Evolutionary conservation across 2,113 vertebrate species (phyloP), one percentile per base, ranked within the genome.

Genomic region (Neogale vison): DNA sequence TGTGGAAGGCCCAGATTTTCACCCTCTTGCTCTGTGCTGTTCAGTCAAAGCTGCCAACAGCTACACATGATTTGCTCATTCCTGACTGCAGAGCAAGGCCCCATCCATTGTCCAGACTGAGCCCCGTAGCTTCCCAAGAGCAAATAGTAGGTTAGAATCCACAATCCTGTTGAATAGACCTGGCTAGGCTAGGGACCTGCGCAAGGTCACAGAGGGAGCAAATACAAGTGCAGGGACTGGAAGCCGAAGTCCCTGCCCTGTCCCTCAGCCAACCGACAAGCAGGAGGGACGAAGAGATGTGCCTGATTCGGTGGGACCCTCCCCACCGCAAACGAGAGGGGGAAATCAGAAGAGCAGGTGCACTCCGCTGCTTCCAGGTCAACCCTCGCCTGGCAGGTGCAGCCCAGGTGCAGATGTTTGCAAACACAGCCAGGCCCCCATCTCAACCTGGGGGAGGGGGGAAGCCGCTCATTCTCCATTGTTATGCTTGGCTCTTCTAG

Each of bases 331-430:
- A 17, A 89, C 0, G 26, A 67, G 10, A 47, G 45, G 17, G 57
- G 95, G 95, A 69, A 95, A 84, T 55, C 76, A 45, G 94, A 59
- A 84, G 72, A 97, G 91, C 96, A 97, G 98, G 97, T 83, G 96
- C 88, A 39, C 81, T 31, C 45, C 0, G 3, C 7, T 0, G 42
- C 76, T 96, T 97, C 93, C 96, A 95, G 98, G 96, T 88, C 94
- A 57, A 80, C 45, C 83, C 71, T 97, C 0, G 61, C 94, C 91
- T 61, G 71, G 93, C 97, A 97, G 97, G 96, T 98, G 97, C 85
- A 79, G 86, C 94, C 96, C 97, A 97, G 95, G 95, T 97, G 97
- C 96, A 97, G 95, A 83, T 95, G 97, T 97, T 97, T 95, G 90
- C 95, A 93, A 92, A 95, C 26, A 36, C 34, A 92, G 95, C 96